Conservation (phyloP, 1,140 invertebrate species). For the Mamestra configurata region DNA sequence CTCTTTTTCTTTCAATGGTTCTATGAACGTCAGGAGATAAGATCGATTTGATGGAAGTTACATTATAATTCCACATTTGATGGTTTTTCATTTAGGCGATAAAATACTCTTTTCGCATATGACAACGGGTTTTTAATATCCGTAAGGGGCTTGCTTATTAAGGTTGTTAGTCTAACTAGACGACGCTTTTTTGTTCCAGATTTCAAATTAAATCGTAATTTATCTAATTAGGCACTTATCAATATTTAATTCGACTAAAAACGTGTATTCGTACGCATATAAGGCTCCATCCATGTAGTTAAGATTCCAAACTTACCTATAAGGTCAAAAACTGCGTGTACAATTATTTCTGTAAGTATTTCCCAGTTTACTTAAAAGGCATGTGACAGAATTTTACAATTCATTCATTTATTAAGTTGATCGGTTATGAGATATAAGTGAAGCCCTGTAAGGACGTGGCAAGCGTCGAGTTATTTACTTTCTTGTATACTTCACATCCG, state of each 20-base stretch:
- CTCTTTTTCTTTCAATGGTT: too few relatives aligned
- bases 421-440: conserved; percentile 27
- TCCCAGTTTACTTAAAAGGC: conserved; percentile 17
- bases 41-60: too few relatives aligned
- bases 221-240: background rate
- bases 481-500: conserved; percentile 22
- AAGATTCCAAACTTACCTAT: conserved; percentile 1
- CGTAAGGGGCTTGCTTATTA: too few relatives aligned
- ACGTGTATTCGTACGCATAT: background rate
- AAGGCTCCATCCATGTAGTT: background rate
- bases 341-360: conserved; percentile 10
- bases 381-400: conserved; percentile 39
- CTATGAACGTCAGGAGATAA: too few relatives aligned
- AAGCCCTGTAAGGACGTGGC: conserved; percentile 13
- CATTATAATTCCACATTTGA: too few relatives aligned
- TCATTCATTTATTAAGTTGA: conserved; percentile 39
- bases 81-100: too few relatives aligned
- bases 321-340: background rate
- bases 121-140: too few relatives aligned
- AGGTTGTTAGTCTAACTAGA: background rate
- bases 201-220: background rate
- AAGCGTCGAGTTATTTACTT: conserved; percentile 29
- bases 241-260: conserved; percentile 1
- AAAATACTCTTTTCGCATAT: too few relatives aligned
- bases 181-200: background rate